Percentiles rank a stretch among this genome's conserved stretches.
These are phyloP conservation scores for Philypnodon macrostomus DNA, from an alignment of 2,797 vertebrate genomes.

Conservation along the genomic window DNA sequence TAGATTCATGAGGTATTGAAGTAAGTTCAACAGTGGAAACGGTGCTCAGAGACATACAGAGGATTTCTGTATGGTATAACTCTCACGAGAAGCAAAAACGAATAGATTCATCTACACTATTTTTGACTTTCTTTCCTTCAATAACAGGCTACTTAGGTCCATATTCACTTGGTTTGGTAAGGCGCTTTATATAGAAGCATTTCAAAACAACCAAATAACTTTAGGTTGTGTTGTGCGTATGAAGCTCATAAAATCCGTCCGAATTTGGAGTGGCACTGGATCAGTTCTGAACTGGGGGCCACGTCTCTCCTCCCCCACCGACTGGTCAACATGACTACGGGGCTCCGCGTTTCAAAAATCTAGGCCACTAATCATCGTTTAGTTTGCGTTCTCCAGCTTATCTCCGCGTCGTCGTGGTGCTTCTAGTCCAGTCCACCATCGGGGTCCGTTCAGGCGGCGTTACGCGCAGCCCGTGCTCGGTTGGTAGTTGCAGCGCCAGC, in stretches of 20 bases:
- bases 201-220: conserved; percentile 6
- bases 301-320: conserved; percentile 68
- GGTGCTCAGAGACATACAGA: conserved; percentile 21
- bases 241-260: conserved; percentile 36
- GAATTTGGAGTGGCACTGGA: conserved; percentile 41
- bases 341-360: conserved; percentile 38
- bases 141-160: neutral
- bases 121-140: conserved; percentile 16
- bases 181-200: conserved; percentile 15
- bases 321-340: conserved; percentile 72
- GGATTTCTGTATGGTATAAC: conserved; percentile 19
- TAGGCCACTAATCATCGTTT: neutral
- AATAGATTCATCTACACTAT: conserved; percentile 28
- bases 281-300: conserved; percentile 44
- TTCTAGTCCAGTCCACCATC: conserved; percentile 58
- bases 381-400: neutral
- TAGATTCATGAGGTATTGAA: conserved; percentile 59
- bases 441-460: conserved; percentile 45
- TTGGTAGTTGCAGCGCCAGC: conserved; percentile 42
- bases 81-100: conserved; percentile 18
- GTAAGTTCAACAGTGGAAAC: conserved; percentile 36
- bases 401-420: conserved; percentile 11
- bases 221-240: conserved; percentile 4
- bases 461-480: conserved; percentile 43
- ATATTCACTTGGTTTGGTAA: conserved; percentile 19